A percentile compares a stretch with the other conserved stretches of the same genome.
These are phyloP conservation scores for Whitmania pigra DNA, from an alignment of 1,140 invertebrate species.

Conservation along the genomic window DNA sequence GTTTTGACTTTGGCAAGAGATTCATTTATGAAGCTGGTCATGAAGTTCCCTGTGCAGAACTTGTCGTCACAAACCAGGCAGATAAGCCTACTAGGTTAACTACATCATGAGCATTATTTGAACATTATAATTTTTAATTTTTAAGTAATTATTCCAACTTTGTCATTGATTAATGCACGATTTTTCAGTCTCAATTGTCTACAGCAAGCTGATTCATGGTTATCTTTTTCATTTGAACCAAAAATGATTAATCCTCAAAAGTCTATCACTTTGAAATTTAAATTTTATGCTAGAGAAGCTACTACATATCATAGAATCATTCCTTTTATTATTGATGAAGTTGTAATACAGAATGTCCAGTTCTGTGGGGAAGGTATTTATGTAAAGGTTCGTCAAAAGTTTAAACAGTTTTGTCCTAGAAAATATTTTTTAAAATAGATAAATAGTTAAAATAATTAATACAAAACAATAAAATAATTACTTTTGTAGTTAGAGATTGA, in stretches of 20 bases:
- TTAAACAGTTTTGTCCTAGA: no score
- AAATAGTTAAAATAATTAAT: no score
- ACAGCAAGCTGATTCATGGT: not conserved
- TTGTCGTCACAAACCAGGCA: not conserved
- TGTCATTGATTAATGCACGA: not conserved
- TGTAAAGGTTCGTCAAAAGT: not conserved
- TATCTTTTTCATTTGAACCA: constrained; percentile 1
- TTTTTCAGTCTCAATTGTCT: not conserved
- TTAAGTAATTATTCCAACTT: not conserved
- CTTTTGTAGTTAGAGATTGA: constrained; percentile 37
- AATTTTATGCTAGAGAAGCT: constrained; percentile 10
- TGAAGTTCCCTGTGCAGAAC: not conserved
- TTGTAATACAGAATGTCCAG: constrained; percentile 3
- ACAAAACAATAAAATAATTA: not conserved
- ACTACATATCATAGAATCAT: not conserved
- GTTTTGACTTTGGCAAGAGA: not conserved
- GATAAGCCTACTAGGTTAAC: constrained; percentile 1
- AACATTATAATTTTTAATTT: not conserved
- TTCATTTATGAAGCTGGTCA: not conserved
- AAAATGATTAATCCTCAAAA: not conserved
- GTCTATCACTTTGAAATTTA: not conserved
- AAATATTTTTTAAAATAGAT: no score
- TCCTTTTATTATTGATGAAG: not conserved
- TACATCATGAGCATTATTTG: not conserved
- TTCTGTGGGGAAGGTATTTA: not conserved